A percentile compares a stretch with the other conserved stretches of the same genome.
These are phyloP conservation scores for Drosophila aldrichi DNA, from an alignment of 2,888 invertebrate genomes.

Conservation along the genomic window DNA sequence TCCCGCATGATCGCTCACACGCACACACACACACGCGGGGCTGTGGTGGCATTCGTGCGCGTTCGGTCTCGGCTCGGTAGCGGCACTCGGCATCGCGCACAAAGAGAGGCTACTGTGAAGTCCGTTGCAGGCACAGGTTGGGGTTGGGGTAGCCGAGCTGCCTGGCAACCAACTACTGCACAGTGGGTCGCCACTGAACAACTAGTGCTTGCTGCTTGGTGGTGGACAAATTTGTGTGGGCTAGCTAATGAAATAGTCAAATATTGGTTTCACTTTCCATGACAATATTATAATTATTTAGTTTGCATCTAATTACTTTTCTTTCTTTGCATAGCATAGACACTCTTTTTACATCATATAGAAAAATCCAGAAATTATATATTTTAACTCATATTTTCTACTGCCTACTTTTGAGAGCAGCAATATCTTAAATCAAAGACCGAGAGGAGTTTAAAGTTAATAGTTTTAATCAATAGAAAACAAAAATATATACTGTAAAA, in stretches of 20 bases:
- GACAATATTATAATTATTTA: not conserved
- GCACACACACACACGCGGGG: slow-evolving; percentile 6
- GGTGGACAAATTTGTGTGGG: not conserved
- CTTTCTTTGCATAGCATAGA: not conserved
- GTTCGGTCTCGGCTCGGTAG: slow-evolving; percentile 68
- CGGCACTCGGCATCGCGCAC: slow-evolving; percentile 68
- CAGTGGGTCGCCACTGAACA: slow-evolving; percentile 45
- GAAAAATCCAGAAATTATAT: too few species aligned
- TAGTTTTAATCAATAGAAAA: fast-evolving
- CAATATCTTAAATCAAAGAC: not conserved
- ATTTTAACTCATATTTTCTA: not conserved
- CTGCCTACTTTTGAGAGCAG: slow-evolving; percentile 44
- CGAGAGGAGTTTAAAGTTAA: too few species aligned
- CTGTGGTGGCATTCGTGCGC: slow-evolving; percentile 51
- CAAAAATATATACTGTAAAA: not conserved
- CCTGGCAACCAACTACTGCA: slow-evolving; percentile 29
- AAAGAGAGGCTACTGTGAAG: slow-evolving; percentile 80
- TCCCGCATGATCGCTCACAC: slow-evolving; percentile 70
- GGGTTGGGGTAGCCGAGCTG: slow-evolving; percentile 61
- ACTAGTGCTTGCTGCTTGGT: not conserved
- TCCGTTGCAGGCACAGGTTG: slow-evolving; percentile 55
- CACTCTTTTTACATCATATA: too few species aligned
- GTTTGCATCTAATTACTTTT: not conserved
- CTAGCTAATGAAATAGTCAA: slow-evolving; percentile 25
- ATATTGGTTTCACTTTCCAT: slow-evolving; percentile 13